Evolutionary conservation across 2,888 invertebrate species (phyloP), one percentile per base, ranked within the genome.

Genomic region (Phymatocera aterrima): DNA sequence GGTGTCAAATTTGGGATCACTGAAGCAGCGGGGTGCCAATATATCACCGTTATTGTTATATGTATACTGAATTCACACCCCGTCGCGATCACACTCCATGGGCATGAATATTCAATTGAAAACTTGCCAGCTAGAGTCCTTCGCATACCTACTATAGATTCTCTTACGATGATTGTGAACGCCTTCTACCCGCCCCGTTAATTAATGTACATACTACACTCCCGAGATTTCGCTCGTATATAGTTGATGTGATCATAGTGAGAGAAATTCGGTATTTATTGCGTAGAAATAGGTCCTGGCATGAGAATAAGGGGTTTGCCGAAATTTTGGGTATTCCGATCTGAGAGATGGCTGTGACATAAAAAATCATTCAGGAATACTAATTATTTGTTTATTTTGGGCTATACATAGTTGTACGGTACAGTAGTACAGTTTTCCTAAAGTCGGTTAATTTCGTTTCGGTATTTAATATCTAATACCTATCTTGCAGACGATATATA

Each of bases 361-460:
- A 28, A 28, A 60, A 28, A 12, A 60, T 28, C 1, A 46, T 40
- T 18, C 3, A 21, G 6, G 31, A 51, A 18, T 75, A 75, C 57
- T 75, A 75, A 75, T 75, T 75, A 75, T 40, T 75, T 75, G 57
- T 75, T 75, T 75, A 75, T 75, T 75, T 48, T 75, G 37, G 75
- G 43, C 75, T 75, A 75, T 75, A 75, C 75, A 75, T 75, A 75
- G 75, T 75, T 75, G 75, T 75, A 75, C 75, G 75, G 75, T 75
- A 75, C 75, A 75, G 75, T 75, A 75, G 75, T 75, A 75, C 75
- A 75, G 74, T 74, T 75, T 31, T 72, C 18, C 34, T 51, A 34
- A 68, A 31, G 21, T 72, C 72, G 18, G 51, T 72, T 72, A 72
- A 51, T 72, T 72, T 72, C 72, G 31, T 72, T 72, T 72, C 72